Evolutionary conservation across 2,888 invertebrate species (phyloP), one percentile per base, ranked within the genome.

Genomic region (Acanthoscelides obtectus): DNA sequence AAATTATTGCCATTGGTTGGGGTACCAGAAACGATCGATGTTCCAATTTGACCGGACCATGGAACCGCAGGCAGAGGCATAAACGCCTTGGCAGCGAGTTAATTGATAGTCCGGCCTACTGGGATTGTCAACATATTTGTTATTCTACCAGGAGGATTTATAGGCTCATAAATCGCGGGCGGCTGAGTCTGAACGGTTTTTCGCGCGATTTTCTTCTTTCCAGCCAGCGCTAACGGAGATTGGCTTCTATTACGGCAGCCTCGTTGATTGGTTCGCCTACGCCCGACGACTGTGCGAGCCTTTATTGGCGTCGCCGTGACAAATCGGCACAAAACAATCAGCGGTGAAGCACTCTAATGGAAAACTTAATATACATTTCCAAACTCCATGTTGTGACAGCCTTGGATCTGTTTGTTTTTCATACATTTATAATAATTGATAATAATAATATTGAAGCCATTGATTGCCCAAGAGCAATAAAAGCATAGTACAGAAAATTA

Each of bases 121-220:
- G 73, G 72, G 71, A 75, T 77, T 79, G 79, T 79, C 77, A 77
- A 77, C 77, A 75, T 77, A 78, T 79, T 77, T 77, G 79, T 79
- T 78, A 76, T 77, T 78, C 74, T 67, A 73, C 71, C 73, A 74
- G 71, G 69, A 72, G 8, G 73, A 78, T 78, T 78, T 77, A 78
- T 77, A 75, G 73, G 71, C 71, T 27, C 67, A 73, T 75, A 76
- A 76, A 76, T 73, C 72, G 70, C 71, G 70, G 68, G 67, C 63
- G 72, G 66, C 66, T 63, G 19, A 12, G 66, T 66, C 22, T 20
- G 66, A 45, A 45, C 45, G 45, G 45, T 45, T 45, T 45, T 45
- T 45, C 45, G 45, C 17, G 45, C 45, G 45, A 45, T 45, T 45
- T 45, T 45, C 45, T 45, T 25, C 45, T 17, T 45, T 45, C 45